phyloP scores from a whole-genome alignment of 2,797 vertebrate genomes.

The Halcyon leucocephala region DNA sequence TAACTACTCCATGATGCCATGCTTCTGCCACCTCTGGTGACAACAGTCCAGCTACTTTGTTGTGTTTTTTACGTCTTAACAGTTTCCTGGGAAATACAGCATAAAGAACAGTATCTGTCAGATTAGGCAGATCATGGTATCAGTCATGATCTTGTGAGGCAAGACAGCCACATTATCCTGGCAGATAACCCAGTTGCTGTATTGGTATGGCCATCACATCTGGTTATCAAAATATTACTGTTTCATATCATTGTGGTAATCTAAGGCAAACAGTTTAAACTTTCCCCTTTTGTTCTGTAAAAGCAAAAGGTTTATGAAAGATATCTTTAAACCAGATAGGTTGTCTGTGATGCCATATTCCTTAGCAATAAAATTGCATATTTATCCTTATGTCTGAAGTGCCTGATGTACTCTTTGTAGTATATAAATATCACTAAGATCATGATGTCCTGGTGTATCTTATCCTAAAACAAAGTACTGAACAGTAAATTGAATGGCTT shows the following conservation, averaged over 20 bases:
- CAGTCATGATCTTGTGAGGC: not conserved
- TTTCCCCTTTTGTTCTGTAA: not conserved
- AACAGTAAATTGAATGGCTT: slow-evolving; percentile 2
- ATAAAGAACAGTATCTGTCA: not conserved
- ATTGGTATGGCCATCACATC: not conserved
- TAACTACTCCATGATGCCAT: not conserved
- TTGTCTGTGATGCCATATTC: not conserved
- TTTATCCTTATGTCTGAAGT: not conserved
- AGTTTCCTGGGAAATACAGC: not conserved
- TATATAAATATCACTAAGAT: not conserved
- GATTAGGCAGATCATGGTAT: not conserved
- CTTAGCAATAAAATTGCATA: not conserved
- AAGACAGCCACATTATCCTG: not conserved
- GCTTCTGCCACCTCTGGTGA: not conserved
- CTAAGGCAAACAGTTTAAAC: not conserved
- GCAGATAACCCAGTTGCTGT: not conserved
- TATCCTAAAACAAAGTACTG: not conserved
- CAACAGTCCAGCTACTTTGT: not conserved
- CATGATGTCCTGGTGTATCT: not conserved
- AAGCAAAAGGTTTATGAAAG: not conserved
- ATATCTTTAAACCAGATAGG: not conserved
- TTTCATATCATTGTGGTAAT: not conserved
- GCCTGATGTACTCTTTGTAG: not conserved
- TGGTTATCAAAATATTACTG: not conserved
- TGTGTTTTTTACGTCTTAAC: not conserved